phyloP scores from a whole-genome alignment of 2,888 invertebrate species.

The Hyposoter didymator region DNA sequence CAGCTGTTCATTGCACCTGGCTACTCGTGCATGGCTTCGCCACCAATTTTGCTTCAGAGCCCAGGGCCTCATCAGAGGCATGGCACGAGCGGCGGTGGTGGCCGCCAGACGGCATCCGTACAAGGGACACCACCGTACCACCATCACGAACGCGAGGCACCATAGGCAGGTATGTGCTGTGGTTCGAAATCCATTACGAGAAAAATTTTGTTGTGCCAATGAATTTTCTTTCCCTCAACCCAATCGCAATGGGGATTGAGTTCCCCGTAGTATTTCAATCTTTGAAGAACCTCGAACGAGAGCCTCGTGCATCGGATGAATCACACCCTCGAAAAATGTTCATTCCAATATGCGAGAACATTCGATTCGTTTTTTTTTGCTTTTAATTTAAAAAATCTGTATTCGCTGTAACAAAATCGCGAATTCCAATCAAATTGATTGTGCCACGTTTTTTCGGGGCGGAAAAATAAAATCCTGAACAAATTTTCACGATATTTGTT shows the following conservation, averaged over 20 bases:
- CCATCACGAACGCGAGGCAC: not conserved
- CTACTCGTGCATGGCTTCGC: constrained; percentile 42
- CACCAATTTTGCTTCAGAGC: constrained; percentile 19
- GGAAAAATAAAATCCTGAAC: not conserved
- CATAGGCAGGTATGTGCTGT: constrained; percentile 8
- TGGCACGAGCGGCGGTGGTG: constrained; percentile 16
- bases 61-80: constrained; percentile 35
- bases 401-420: too few species aligned
- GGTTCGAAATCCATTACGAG: not conserved
- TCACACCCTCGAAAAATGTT: not conserved
- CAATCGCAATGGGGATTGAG: not conserved
- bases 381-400: too few species aligned
- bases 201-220: not conserved
- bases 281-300: not conserved
- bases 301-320: not conserved
- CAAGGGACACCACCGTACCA: not conserved
- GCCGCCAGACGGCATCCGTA: constrained; percentile 35
- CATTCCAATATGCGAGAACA: not conserved
- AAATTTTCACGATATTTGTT: not conserved
- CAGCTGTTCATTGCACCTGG: constrained; percentile 70
- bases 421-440: too few species aligned
- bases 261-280: not conserved
- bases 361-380: not conserved
- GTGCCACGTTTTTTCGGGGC: not conserved
- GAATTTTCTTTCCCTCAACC: not conserved